Evolutionary conservation across 30 jellyfish, hydroid and myxozoan species (phyloP).

Genomic region (Aurelia aurita): DNA sequence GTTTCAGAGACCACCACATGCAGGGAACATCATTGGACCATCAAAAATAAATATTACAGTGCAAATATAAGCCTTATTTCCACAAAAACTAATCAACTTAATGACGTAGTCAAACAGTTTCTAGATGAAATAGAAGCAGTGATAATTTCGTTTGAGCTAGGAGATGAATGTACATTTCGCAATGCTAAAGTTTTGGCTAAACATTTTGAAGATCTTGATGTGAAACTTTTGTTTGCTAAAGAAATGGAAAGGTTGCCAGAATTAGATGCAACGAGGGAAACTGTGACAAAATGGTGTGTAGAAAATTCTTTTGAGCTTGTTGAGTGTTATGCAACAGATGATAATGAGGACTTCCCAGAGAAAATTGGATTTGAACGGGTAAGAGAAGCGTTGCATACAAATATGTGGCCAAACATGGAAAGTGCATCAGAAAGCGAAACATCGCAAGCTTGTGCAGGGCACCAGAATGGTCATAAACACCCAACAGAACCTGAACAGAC

Average conservation of each 20-base stretch:
- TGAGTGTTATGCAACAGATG: slow-evolving; percentile 44
- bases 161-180: slow-evolving; percentile 9
- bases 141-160: slow-evolving; percentile 29
- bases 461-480: too few relatives aligned
- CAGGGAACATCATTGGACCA: slow-evolving; percentile 30
- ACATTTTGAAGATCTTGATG: slow-evolving; percentile 43
- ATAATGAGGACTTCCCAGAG: slow-evolving; percentile 65
- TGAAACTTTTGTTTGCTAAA: slow-evolving; percentile 28
- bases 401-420: slow-evolving; percentile 84
- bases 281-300: slow-evolving; percentile 44
- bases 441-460: too few relatives aligned
- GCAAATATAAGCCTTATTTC: slow-evolving; percentile 45
- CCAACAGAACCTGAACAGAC: not conserved
- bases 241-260: slow-evolving; percentile 8
- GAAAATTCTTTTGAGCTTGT: slow-evolving; percentile 66
- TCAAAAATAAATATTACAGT: slow-evolving; percentile 51
- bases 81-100: not conserved
- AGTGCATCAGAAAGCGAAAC: not conserved
- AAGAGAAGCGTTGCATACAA: slow-evolving; percentile 79
- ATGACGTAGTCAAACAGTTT: not conserved
- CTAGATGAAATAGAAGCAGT: slow-evolving; percentile 21
- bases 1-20: not conserved
- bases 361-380: slow-evolving; percentile 82
- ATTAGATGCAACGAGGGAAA: slow-evolving; percentile 7
- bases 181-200: slow-evolving; percentile 21